Evolutionary conservation across 2,113 vertebrate species (phyloP).

Genomic region (Petrocephalus zakoni): DNA sequence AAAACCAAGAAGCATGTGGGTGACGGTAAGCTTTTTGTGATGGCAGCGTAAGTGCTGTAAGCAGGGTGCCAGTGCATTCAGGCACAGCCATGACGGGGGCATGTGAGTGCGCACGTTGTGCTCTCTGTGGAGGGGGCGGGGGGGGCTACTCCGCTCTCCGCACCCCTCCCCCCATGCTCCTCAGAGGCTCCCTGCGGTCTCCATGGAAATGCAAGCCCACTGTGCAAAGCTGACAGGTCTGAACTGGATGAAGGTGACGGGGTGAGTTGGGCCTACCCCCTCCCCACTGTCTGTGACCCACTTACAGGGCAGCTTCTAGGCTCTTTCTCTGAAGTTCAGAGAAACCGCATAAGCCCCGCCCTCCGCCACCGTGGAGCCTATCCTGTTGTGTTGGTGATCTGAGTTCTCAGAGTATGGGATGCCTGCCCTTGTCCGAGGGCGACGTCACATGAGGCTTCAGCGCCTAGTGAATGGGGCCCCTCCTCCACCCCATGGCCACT

Average conservation of each 20-base stretch:
- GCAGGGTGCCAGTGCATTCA: background rate
- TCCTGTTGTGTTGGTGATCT: background rate
- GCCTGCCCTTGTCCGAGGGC: background rate
- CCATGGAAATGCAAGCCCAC: background rate
- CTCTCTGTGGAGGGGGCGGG: background rate
- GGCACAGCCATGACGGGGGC: background rate
- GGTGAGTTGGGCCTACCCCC: background rate
- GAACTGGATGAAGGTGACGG: background rate
- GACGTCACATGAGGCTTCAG: background rate
- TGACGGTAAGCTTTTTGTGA: background rate
- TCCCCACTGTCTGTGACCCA: background rate
- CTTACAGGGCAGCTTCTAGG: background rate
- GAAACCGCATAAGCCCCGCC: background rate
- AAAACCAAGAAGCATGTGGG: background rate
- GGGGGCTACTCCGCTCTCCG: background rate
- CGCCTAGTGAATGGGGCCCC: background rate
- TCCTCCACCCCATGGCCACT: background rate
- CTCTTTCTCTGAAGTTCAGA: background rate
- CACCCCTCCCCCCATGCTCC: background rate
- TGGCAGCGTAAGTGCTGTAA: background rate
- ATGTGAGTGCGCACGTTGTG: background rate
- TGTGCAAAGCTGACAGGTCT: background rate
- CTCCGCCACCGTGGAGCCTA: background rate
- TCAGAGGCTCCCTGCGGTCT: background rate
- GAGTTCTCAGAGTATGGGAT: background rate